phyloP scores from a whole-genome alignment of 2,797 vertebrate species.

The Melanotaenia trifasciata region DNA sequence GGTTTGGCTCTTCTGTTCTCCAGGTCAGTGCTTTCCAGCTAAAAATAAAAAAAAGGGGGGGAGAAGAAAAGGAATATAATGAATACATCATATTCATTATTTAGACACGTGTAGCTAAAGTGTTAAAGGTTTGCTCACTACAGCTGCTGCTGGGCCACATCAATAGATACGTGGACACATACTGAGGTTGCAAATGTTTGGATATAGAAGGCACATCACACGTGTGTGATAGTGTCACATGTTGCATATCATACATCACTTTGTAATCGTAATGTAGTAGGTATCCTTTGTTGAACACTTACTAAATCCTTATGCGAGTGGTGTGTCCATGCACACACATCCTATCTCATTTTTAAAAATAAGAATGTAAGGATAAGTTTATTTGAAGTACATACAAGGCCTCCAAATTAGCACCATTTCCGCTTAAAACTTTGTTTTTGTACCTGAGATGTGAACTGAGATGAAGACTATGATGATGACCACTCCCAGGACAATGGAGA shows the following conservation, averaged over 20 bases:
- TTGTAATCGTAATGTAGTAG: conserved; percentile 53
- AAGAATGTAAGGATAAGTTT: background rate
- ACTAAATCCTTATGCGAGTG: conserved; percentile 23
- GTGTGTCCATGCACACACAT: background rate
- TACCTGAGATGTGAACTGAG: conserved; percentile 84
- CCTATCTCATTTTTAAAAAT: background rate
- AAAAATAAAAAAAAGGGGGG: conserved; percentile 37
- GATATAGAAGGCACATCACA: conserved; percentile 44
- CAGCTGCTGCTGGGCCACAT: conserved; percentile 39
- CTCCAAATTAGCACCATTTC: background rate
- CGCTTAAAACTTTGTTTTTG: conserved; percentile 6
- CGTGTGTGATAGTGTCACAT: conserved; percentile 32
- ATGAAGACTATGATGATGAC: conserved; percentile 88
- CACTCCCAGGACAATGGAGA: conserved; percentile 90
- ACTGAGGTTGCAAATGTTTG: conserved; percentile 36
- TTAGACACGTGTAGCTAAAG: conserved; percentile 19
- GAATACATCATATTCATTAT: conserved; percentile 5
- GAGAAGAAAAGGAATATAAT: conserved; percentile 12
- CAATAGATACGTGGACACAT: conserved; percentile 8
- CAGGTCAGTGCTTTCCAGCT: conserved; percentile 51
- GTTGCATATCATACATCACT: conserved; percentile 59
- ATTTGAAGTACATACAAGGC: background rate
- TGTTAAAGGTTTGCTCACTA: conserved; percentile 45
- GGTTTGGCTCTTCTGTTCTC: conserved; percentile 40
- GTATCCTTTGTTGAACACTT: conserved; percentile 32